Evolutionary conservation across 2,113 vertebrate genomes (phyloP), one percentile per base, ranked within the genome.

Genomic region (Tricholaema leucomelas): DNA sequence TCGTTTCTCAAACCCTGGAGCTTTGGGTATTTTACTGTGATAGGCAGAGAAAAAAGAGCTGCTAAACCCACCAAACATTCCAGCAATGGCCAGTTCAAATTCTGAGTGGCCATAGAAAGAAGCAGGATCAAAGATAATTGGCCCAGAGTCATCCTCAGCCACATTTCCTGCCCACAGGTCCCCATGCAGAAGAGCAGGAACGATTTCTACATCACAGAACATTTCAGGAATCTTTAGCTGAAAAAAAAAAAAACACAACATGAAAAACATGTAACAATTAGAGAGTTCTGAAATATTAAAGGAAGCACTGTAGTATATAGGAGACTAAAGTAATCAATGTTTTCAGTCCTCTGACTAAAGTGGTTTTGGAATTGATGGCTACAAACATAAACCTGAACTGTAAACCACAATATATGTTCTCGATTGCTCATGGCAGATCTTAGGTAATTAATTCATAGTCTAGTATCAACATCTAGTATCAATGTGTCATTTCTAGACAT

Each of bases 81-180:
- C 96, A 2, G 98, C 96, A 55, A 99, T 99, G 25, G 97, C 98
- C 94, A 99, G 93, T 71, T 99, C 99, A 66, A 88, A 99, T 87
- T 99, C 99, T 2, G 99, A 98, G 83, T 99, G 99, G 38, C 98
- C 99, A 1, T 99, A 99, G 93, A 99, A 99, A n/a, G 97, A 98
- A 36, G 98, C 97, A 6, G 99, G 98, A 88, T 99, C 99, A 81
- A 99, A 99, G 81, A 99, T 95, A 65, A 99, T 87, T 0, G 99
- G 99, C n/a, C 98, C 98, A 0, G 96, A 96, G 11, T 98, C 94
- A 0, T 97, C 98, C 85, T 98, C 96, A 25, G 97, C 98, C 66
- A 98, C 98, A 5, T 99, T 99, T 79, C 98, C 98, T 69, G 98
- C 97, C 98, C 98, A 99, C 58, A 99, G 96, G 95, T 99, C 98